Evolutionary conservation across 2,888 invertebrate species (phyloP).

Genomic region (Oscheius sp.): DNA sequence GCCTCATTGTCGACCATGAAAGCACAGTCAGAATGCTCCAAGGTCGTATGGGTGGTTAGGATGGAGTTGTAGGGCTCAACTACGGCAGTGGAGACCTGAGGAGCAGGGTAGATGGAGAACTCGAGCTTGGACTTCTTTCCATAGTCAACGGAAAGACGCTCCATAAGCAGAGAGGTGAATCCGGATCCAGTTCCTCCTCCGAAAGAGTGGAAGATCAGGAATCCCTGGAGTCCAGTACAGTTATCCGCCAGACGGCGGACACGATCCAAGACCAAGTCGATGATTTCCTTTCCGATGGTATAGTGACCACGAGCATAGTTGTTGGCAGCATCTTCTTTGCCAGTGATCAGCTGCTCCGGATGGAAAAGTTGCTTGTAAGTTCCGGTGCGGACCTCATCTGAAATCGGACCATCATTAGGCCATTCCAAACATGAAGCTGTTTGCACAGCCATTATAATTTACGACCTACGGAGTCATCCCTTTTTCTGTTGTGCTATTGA

Average conservation of each 20-base stretch:
- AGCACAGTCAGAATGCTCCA: conserved; percentile 93
- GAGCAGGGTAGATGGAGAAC: conserved; percentile 90
- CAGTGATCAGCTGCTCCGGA: conserved; percentile 87
- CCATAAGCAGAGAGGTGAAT: conserved; percentile 87
- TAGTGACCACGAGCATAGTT: conserved; percentile 98
- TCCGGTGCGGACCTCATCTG: conserved; percentile 86
- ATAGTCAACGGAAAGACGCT: conserved; percentile 84
- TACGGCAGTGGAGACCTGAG: conserved; percentile 88
- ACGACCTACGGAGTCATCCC: conserved; percentile 5
- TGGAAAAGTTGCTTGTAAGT: conserved; percentile 79
- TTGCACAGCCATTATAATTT: conserved; percentile 28
- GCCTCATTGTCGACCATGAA: conserved; percentile 91
- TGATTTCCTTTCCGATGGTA: conserved; percentile 82
- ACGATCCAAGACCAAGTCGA: conserved; percentile 63
- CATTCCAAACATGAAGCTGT: not conserved
- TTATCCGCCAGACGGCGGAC: conserved; percentile 79
- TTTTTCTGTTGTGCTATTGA: conserved; percentile 19
- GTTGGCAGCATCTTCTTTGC: conserved; percentile 96
- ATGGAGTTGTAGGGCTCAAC: conserved; percentile 97
- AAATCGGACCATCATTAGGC: conserved; percentile 31
- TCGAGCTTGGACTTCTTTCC: conserved; percentile 88
- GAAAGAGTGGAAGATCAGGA: conserved; percentile 89
- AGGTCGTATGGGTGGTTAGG: conserved; percentile 91
- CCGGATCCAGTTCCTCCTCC: conserved; percentile 89
- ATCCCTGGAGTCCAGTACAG: conserved; percentile 81